Evolutionary conservation across 1,140 invertebrate genomes (phyloP), one percentile per base, ranked within the genome.

Genomic region (Apis florea): DNA sequence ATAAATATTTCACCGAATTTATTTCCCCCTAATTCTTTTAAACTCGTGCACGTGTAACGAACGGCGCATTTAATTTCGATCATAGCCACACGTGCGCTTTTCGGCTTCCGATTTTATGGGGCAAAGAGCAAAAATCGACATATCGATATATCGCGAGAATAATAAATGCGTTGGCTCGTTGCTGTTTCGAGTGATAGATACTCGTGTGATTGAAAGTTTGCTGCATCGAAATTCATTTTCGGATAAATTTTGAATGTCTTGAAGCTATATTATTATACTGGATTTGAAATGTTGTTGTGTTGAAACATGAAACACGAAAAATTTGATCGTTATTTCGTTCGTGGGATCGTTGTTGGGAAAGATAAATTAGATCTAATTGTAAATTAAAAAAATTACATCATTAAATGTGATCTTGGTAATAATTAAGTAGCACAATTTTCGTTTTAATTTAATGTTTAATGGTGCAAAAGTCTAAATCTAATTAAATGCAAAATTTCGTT

Each of bases 21-120:
- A 74, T 66, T 17, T 40, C 2, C 8, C 19, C 13, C 31, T 53
- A 15, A 12, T 64, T 64, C 61, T n/a, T 61, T 73, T 80, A 73
- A 66, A 63, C 58, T 70, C 15, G 53, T 70, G 21, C 67, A 58
- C 17, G 15, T 64, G 68, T 64, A 72, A 54, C 51, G 17, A 2
- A 10, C 17, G 2, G 12, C 24, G 31, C 71, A 67, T 80, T 40
- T 67, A 66, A 80, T 80, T 80, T 56, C 53, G 47, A 73, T 66
- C n/a, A 49, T 4, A 1, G 13, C 31, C 24, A 71, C 70, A 53
- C n/a, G 61, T 6, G 31, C 24, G 47, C 40, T 66, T 80, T 66
- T 70, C 21, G 15, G 13, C 49, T 9, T 3, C 4, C 12, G 17
- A 80, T 72, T 47, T 73, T 80, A 80, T 66, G 31, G 17, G 12